Evolutionary conservation across 2,888 invertebrate genomes (phyloP), one percentile per base, ranked within the genome.

Genomic region (Ectemnius lituratus): DNA sequence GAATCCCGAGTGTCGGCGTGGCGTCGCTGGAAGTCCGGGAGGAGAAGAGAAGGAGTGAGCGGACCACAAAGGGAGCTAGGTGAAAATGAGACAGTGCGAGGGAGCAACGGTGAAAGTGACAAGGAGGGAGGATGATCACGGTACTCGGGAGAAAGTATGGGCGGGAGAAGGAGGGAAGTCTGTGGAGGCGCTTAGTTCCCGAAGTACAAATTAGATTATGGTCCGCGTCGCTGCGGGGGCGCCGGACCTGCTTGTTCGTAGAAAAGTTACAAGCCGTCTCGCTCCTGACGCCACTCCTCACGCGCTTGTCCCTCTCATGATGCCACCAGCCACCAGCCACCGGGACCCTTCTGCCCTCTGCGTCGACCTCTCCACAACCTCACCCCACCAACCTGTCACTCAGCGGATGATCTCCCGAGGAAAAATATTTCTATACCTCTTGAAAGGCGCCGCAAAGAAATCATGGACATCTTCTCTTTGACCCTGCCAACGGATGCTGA

Each of bases 171-270:
- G 20, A 60, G 69, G 71, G 62, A 63, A 70, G 73, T 66, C 69
- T 63, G 66, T 69, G 69, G 72, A 62, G 75, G 70, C 78, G 83
- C 79, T 86, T 85, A 85, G 84, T 85, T 83, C 84, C 80, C 85
- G 73, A 87, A 88, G 85, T 88, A 88, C 88, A 89, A 88, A 89
- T 89, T 88, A 88, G 88, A 89, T 89, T 88, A 89, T 84, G 85
- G 86, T 81, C 73, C 82, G 83, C 85, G 87, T 86, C 88, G 86
- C 89, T 83, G 83, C 85, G 85, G 88, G 88, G 87, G 85, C 81
- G 81, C 82, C 69, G 73, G 79, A 80, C 76, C 79, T 80, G 76
- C 71, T 84, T 80, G 84, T 84, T 82, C 79, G 73, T 84, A 85
- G 88, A 89, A 89, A 89, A 89, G 88, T 88, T 89, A 87, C 85